Evolutionary conservation across 2,888 invertebrate genomes (phyloP), one percentile per base, ranked within the genome.

Genomic region (Dasysyrphus tricinctus): DNA sequence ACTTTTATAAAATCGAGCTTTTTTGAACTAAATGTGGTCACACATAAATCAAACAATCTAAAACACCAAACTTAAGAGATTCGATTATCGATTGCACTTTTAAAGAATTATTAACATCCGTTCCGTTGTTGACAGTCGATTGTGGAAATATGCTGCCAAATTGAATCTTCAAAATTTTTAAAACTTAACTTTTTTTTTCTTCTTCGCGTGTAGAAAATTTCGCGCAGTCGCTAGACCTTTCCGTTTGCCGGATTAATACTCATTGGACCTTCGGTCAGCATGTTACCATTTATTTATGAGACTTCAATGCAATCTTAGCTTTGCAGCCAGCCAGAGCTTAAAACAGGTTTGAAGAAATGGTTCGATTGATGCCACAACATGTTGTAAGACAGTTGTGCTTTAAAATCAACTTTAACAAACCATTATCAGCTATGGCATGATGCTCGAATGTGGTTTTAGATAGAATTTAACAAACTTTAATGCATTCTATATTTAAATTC

Each of bases 201-300:
- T 57, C 34, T 42, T 37, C 72, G 75, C 34, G 57, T n/a, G n/a
- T 29, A 42, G 24, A 24, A 24, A 19, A 37, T 39, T 54, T 42
- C 79, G 80, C 75, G 65, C 65, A 59, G 37, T 24, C 65, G 57
- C 5, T 24, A 78, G 74, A 86, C 81, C 81, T 65, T 72, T 54
- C 42, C 72, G 65, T 78, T 81, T 39, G 75, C 74, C 86, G 78
- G 81, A 39, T 81, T 49, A 81, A 63, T 75, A 86, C 74, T 78
- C 61, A 81, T 75, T 86, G 75, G 47, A 78, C 59, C 54, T 39
- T 32, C 61, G 51, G 44, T 51, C 59, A 39, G 49, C 59, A 57
- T 54, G 70, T 51, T 75, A 78, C 49, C 81, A 86, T 72, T 78
- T 86, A 86, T 86, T 86, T 86, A 86, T 85, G 73, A 77, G 69